These are phyloP conservation scores for Tenualosa ilisha DNA, from an alignment of 2,797 vertebrate species.

Conservation along the genomic window DNA sequence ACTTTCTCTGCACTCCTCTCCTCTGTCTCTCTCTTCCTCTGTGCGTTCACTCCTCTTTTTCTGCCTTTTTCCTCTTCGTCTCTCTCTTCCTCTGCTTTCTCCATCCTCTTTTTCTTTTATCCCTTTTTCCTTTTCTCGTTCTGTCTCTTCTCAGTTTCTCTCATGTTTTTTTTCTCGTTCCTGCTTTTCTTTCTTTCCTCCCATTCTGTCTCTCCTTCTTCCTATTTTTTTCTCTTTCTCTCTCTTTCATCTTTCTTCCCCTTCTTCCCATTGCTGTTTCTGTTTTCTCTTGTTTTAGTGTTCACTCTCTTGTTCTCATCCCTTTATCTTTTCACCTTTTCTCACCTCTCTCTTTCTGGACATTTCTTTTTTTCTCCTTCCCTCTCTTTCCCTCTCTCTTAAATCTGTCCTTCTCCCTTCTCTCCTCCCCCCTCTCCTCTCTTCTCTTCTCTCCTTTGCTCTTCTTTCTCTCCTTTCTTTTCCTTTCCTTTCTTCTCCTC, in stretches of 20 bases:
- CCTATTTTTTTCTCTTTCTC: background rate
- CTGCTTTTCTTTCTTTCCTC: background rate
- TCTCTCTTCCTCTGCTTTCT: background rate
- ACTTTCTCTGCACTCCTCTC: background rate
- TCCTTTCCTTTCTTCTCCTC: background rate
- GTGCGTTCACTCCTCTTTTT: too few species aligned
- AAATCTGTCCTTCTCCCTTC: background rate
- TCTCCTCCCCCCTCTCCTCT: background rate
- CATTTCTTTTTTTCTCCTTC: background rate
- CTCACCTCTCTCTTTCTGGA: background rate
- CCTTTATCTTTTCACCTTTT: background rate
- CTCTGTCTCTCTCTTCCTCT: background rate
- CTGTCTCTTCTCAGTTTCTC: background rate
- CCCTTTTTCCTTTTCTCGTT: background rate
- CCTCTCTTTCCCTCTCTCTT: background rate
- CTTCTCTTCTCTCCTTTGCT: background rate
- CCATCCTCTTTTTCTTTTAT: too few species aligned
- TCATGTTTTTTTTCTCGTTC: too few species aligned
- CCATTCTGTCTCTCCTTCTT: background rate
- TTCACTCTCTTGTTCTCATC: background rate
- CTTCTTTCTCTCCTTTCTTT: background rate
- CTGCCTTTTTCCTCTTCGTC: too few species aligned
- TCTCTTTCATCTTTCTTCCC: background rate
- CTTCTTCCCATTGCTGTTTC: background rate
- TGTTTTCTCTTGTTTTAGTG: background rate